phyloP scores from a whole-genome alignment of 30 jellyfish, hydroid and myxozoan genomes.

The Phacellophora camtschatica region DNA sequence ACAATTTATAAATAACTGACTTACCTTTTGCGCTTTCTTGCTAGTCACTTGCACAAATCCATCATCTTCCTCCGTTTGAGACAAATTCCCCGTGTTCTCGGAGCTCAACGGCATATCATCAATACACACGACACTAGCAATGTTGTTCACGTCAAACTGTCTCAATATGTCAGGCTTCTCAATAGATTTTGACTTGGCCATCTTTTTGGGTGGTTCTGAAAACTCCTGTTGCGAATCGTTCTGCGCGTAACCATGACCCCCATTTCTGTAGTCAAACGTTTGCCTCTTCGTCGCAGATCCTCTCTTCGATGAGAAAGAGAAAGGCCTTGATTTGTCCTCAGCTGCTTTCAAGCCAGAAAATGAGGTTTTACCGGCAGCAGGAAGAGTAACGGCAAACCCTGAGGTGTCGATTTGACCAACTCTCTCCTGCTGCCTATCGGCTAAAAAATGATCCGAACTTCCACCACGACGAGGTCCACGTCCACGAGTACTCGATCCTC shows the following conservation, averaged over 20 bases:
- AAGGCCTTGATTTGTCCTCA: constrained; percentile 68
- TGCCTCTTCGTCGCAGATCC: constrained; percentile 25
- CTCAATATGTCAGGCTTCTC: constrained; percentile 74
- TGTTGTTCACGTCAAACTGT: constrained; percentile 77
- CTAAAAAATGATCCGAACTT: constrained; percentile 82
- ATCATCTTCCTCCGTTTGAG: constrained; percentile 65
- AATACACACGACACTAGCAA: constrained; percentile 89
- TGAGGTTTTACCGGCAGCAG: constrained; percentile 96
- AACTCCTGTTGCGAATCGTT: constrained; percentile 36
- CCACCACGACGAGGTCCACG: constrained; percentile 69
- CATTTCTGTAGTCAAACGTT: constrained; percentile 15
- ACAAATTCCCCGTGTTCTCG: constrained; percentile 4
- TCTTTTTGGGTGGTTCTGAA: constrained; percentile 79
- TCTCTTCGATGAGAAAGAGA: background rate
- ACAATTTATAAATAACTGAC: too few species aligned
- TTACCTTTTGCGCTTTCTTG: constrained; percentile 58
- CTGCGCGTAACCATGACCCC: background rate
- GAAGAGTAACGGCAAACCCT: constrained; percentile 67
- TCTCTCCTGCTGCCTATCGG: constrained; percentile 99
- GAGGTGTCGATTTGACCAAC: constrained; percentile 82
- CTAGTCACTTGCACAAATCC: constrained; percentile 83
- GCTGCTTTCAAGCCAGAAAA: constrained; percentile 36
- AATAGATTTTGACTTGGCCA: constrained; percentile 56
- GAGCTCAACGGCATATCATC: constrained; percentile 67
- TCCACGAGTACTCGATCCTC: constrained; percentile 47